Base-by-base conservation (phyloP, 2,797 vertebrate species). In the Echeneis naucrates region DNA sequence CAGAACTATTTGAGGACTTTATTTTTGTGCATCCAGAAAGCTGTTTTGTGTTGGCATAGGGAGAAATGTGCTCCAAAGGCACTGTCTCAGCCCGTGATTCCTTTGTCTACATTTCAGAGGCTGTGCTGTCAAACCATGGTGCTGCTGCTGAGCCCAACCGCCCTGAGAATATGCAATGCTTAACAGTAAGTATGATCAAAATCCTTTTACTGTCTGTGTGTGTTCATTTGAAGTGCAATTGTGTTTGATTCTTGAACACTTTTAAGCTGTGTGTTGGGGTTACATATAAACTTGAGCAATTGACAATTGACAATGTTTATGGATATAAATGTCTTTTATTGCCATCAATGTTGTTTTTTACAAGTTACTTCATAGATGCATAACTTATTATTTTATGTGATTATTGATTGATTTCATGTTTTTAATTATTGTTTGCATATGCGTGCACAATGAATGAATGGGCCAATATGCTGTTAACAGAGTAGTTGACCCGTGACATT, bases 31-130 rank as follows among this genome's bases (percentile, higher is more conserved):
- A 70, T 78, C 71, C 80, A 80, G 48, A 71, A 23, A 75, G 45
- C 74, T 67, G 61, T 86, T 87, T 88, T 84, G 85, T 47, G 47
- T 77, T 82, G 78, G 80, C 78, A 73, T 48, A 65, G 75, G 48
- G 58, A 68, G 84, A 93, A 87, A 95, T 95, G 94, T 94, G 93
- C 87, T 94, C 92, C 61, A 94, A 89, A 90, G 92, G 93, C 82
- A 93, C 92, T 68, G 92, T 94, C 65, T 92, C 93, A 88, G 92
- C 92, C 86, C 88, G 90, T 83, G 88, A 92, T 86, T 94, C 91
- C 69, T 90, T 94, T 87, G 92, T 89, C 88, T 93, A 89, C 87
- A 87, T 95, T 93, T 80, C 84, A 98, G 96, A 95, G 63, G 88
- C 76, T 5, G 87, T 89, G 77, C 83, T 89, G 76, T 91, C 87